These are phyloP conservation scores for Hypomesus transpacificus DNA, from an alignment of 2,113 vertebrate species.

Conservation along the genomic window DNA sequence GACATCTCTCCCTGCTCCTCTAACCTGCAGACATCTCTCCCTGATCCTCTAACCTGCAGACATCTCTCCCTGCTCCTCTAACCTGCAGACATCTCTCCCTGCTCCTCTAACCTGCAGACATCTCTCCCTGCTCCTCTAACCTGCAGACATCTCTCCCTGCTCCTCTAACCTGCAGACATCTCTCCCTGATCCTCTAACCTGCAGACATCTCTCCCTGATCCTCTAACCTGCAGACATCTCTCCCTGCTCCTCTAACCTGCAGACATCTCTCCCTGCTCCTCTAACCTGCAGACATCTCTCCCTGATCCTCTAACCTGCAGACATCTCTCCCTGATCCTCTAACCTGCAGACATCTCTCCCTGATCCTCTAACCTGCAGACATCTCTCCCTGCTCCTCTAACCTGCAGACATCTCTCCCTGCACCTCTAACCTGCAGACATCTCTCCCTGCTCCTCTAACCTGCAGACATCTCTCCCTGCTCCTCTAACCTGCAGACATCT, in stretches of 20 bases:
- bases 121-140: too few relatives aligned
- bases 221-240: conserved; percentile 13
- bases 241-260: too few relatives aligned
- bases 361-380: too few relatives aligned
- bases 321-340: background rate
- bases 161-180: conserved; percentile 13
- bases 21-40: too few relatives aligned
- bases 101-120: conserved; percentile 14
- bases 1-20: background rate
- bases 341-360: conserved; percentile 8
- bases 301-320: too few relatives aligned
- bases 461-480: background rate
- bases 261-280: too few relatives aligned
- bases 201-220: too few relatives aligned
- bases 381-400: background rate
- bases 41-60: conserved; percentile 12
- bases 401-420: conserved; percentile 5
- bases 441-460: conserved; percentile 7
- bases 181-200: too few relatives aligned
- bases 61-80: background rate
- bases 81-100: too few relatives aligned
- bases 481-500: too few relatives aligned
- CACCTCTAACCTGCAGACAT: too few relatives aligned
- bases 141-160: too few relatives aligned
- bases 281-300: conserved; percentile 13